Percentiles rank a stretch among this genome's conserved stretches.
Evolutionary conservation across 2,888 invertebrate genomes (phyloP).

Genomic region (Oeneis ivallda): DNA sequence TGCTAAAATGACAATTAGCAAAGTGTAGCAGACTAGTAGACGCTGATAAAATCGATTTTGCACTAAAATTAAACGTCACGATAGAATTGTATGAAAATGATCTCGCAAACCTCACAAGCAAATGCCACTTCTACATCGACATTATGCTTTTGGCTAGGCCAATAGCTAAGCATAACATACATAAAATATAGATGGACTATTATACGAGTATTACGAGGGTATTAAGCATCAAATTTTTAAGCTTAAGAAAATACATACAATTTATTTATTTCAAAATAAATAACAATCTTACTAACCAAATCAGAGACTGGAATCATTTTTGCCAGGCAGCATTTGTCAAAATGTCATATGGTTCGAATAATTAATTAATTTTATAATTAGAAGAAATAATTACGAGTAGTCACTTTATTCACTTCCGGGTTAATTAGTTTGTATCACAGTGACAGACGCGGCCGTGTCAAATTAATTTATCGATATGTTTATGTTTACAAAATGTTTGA

Average conservation of each 20-base stretch:
- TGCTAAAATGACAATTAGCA: background rate
- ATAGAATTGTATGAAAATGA: background rate
- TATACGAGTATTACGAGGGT: background rate
- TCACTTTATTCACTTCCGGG: background rate
- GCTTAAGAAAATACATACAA: no score
- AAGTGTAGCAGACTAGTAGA: background rate
- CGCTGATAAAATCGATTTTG: background rate
- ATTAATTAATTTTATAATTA: background rate
- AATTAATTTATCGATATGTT: conserved; percentile 36
- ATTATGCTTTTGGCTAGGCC: background rate
- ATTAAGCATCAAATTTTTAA: background rate
- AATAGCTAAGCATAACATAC: no score
- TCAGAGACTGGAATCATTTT: background rate
- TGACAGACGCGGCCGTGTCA: conserved; percentile 11
- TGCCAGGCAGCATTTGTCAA: background rate
- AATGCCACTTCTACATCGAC: no score
- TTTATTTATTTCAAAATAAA: no score
- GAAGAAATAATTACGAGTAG: background rate
- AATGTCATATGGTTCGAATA: background rate
- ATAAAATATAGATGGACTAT: background rate
- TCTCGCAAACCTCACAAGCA: no score
- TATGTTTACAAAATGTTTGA: conserved; percentile 21
- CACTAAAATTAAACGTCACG: background rate
- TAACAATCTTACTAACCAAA: background rate
- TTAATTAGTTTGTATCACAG: conserved; percentile 14